Percentiles rank a stretch among this genome's conserved stretches.
Conservation (phyloP, 2,797 vertebrate genomes). For the Onychomys torridus region DNA sequence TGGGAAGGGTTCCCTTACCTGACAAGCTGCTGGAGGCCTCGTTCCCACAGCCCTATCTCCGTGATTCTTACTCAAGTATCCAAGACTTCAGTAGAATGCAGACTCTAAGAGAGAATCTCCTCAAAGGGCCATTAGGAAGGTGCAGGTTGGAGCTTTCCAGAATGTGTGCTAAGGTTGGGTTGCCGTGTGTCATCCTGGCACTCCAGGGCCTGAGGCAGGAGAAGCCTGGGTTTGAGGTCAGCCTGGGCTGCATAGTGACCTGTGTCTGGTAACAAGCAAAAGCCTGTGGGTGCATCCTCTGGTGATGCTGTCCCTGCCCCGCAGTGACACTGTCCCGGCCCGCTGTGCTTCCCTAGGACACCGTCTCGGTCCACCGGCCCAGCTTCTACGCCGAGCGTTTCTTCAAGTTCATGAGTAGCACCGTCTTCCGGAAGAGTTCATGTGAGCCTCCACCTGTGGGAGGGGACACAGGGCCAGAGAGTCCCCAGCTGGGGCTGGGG, state of each 20-base stretch:
- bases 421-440: slow-evolving; percentile 96
- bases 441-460: slow-evolving; percentile 90
- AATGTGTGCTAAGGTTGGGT: neutral
- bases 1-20: neutral
- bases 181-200: too few species aligned
- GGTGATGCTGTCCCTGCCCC: neutral
- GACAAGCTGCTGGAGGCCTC: neutral
- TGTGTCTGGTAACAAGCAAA: neutral
- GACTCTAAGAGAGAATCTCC: neutral
- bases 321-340: neutral
- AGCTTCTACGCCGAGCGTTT: slow-evolving; percentile 98
- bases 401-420: slow-evolving; percentile 98
- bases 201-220: neutral
- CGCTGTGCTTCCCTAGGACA: slow-evolving; percentile 90
- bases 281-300: neutral
- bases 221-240: neutral
- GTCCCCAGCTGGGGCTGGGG: neutral
- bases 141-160: neutral
- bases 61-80: neutral
- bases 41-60: rapidly evolving
- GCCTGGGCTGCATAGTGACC: neutral
- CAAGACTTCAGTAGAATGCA: neutral
- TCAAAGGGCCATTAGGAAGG: neutral
- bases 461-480: neutral
- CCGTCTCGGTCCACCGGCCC: slow-evolving; percentile 97